phyloP scores from a whole-genome alignment of 2,113 vertebrate species.

The Cromileptes altivelis region DNA sequence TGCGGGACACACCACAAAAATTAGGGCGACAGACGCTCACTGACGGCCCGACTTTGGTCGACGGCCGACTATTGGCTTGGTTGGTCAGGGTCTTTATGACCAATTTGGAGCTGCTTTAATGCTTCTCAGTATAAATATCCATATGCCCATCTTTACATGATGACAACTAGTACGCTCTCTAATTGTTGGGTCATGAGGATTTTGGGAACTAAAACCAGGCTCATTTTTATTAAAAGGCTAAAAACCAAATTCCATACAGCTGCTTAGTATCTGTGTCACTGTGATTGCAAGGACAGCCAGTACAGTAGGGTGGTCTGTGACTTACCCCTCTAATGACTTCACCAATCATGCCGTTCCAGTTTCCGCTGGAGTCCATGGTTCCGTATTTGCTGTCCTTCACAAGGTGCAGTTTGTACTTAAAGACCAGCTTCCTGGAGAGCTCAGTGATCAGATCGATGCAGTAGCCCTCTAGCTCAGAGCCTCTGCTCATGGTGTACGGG shows the following conservation, averaged over 20 bases:
- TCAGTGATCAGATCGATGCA: conserved; percentile 88
- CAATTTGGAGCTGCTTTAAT: background rate
- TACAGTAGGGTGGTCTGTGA: background rate
- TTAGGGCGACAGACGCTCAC: no score
- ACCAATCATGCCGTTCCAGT: conserved; percentile 91
- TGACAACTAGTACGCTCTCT: background rate
- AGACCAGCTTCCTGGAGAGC: conserved; percentile 84
- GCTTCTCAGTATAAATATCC: background rate
- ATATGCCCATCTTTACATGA: background rate
- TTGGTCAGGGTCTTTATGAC: background rate
- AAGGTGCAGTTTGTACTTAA: conserved; percentile 84
- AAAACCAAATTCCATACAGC: background rate
- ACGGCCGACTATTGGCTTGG: no score
- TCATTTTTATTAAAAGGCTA: background rate
- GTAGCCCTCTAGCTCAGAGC: conserved; percentile 87
- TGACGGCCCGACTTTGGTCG: no score
- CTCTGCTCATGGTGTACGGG: conserved; percentile 86
- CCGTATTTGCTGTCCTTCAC: conserved; percentile 90
- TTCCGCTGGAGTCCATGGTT: conserved; percentile 67
- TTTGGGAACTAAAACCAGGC: background rate
- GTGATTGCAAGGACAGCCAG: background rate
- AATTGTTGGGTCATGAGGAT: background rate
- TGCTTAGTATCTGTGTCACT: background rate
- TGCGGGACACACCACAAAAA: no score
- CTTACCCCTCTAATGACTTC: conserved; percentile 88